Evolutionary conservation across 2,797 vertebrate species (phyloP), one percentile per base, ranked within the genome.

Genomic region (Alectoris magna): DNA sequence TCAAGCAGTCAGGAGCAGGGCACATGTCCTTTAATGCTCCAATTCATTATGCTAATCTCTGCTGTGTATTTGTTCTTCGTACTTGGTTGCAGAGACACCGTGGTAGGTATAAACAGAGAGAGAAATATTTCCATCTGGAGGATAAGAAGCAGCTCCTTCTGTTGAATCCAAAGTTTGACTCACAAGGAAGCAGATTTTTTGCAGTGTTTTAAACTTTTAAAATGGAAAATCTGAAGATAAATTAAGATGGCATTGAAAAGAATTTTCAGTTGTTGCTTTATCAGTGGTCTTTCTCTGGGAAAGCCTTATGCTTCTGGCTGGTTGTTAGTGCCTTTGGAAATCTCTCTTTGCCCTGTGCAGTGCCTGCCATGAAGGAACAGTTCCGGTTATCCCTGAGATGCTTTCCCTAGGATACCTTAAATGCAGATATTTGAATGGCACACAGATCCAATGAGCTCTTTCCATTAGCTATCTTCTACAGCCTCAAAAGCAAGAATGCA

Each of bases 101-200:
- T 43, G 24, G 21, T 92, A 63, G 15, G n/a, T 29, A 19, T 75
- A 87, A 94, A 75, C 21, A 59, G 24, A 44, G 18, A 66, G 62
- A 66, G 26, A 92, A 92, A 62, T 78, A 92, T 86, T 92, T 69
- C 46, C 51, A 67, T 67, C 31, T 53, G 46, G 29, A 75, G 6
- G 72, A 46, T 39, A 18, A 76, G 89, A 78, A 4, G 7, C 87
- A 88, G 5, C 4, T 39, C 38, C 38, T 96, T 85, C 29, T 39
- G 15, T 31, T 62, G n/a, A 86, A 86, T 18, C 16, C 87, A 12
- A 76, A 82, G 9, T 75, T 75, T 90, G 55, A 63, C 29, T 80
- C 26, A 39, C 7, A 66, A 71, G 31, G 22, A 91, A 91, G 56
- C 2, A 44, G 36, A 36, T 2, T n/a, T 55, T 80, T 55, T 87